Base-by-base conservation (phyloP, 2,113 vertebrate genomes). In the Deroptyus accipitrinus region DNA sequence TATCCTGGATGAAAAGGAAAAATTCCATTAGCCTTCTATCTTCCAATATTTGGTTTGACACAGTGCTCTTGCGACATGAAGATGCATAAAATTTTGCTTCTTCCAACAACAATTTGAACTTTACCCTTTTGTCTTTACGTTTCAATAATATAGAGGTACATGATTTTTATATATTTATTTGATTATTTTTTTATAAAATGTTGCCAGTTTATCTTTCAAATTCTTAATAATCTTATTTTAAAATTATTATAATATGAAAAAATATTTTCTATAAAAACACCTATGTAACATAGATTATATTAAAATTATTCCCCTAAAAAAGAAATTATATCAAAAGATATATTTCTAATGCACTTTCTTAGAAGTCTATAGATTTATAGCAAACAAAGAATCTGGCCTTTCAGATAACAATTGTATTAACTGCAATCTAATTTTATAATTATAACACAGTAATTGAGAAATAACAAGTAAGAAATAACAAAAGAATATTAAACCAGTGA, bases 1-100 rank as follows among this genome's bases (percentile, higher is more conserved):
- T 75, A 79, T 18, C 13, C 42, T 84, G 69, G 76, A 96, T 94
- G 76, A 96, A 94, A 96, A 88, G 44, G 51, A 78, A 86, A 92
- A 88, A 88, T 52, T 83, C 76, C 48, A 57, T 64, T 61, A 78
- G 57, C 30, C 55, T 93, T 82, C 84, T 90, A 17, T 86, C 61
- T 81, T 78, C 61, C 69, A 86, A 9, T 64, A 95, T 92, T 81
- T 93, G 59, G 62, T 82, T 86, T 97, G 96, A 95, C 93, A 95
- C 18, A 13, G 52, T 48, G 37, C 48, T 79, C 66, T 55, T 0
- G 1, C 73, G 79, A 25, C 33, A 55, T 4, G 75, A 70, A 70
- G 57, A 86, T 28, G 25, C 35, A 44, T 44, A 52, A 86, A 88
- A 88, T 90, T 73, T 73, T 86, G 41, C 76, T 77, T 69, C 54